phyloP scores from a whole-genome alignment of 2,113 vertebrate species.

The Seriola dumerili region DNA sequence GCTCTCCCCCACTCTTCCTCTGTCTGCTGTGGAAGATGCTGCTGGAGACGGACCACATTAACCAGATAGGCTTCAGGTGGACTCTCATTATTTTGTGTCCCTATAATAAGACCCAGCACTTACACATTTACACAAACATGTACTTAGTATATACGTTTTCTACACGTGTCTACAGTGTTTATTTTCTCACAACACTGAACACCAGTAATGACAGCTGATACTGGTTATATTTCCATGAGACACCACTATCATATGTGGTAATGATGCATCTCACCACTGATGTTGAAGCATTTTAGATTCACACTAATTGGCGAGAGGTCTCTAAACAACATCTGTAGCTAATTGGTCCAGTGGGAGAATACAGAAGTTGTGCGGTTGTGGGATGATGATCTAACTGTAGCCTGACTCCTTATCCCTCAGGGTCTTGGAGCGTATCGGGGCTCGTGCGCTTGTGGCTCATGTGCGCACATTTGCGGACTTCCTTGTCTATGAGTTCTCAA shows the following conservation, averaged over 20 bases:
- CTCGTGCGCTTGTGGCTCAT: conserved; percentile 95
- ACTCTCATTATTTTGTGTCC: conserved; percentile 5
- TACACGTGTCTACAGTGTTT: background rate
- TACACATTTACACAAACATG: too few relatives aligned
- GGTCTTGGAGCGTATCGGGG: conserved; percentile 96
- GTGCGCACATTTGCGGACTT: conserved; percentile 98
- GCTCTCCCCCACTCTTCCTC: conserved; percentile 95
- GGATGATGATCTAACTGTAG: background rate
- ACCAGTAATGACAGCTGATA: background rate
- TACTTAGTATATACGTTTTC: background rate
- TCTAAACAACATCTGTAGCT: conserved; percentile 24
- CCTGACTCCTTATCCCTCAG: conserved; percentile 73
- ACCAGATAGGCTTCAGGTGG: conserved; percentile 98
- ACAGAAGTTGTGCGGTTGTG: background rate
- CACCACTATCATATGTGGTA: background rate
- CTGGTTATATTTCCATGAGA: background rate
- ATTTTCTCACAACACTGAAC: too few relatives aligned
- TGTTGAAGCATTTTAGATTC: conserved; percentile 37
- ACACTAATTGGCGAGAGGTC: conserved; percentile 36
- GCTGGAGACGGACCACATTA: conserved; percentile 97
- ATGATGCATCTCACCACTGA: conserved; percentile 19
- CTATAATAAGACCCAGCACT: background rate
- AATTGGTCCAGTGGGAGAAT: conserved; percentile 32
- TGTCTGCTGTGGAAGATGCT: conserved; percentile 99
- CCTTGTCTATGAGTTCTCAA: conserved; percentile 98